Evolutionary conservation across 2,888 invertebrate species (phyloP).

Genomic region (Rhagophthalmus giganteus): DNA sequence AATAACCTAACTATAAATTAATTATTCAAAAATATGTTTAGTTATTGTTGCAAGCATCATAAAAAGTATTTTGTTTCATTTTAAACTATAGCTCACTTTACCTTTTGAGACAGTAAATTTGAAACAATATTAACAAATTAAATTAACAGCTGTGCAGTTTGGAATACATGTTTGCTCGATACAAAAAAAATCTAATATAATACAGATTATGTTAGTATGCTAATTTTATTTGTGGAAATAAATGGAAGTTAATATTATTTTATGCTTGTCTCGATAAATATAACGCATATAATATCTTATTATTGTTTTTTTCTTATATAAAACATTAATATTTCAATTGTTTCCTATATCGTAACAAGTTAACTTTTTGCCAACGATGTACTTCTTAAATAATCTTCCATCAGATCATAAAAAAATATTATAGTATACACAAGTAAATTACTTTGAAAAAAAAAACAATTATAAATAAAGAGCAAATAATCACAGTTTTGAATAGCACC

Average conservation of each 20-base stretch:
- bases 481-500: conserved; percentile 57
- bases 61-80: too few species aligned
- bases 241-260: neutral
- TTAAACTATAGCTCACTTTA: too few species aligned
- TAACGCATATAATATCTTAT: conserved; percentile 9
- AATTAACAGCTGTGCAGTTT: too few species aligned
- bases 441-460: conserved; percentile 28
- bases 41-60: too few species aligned
- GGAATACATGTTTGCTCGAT: too few species aligned
- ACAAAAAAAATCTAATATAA: neutral
- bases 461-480: conserved; percentile 43
- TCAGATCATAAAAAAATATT: conserved; percentile 35
- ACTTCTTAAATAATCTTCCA: conserved; percentile 11
- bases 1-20: too few species aligned
- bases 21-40: too few species aligned
- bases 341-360: conserved; percentile 20
- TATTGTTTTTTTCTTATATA: conserved; percentile 21
- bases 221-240: neutral
- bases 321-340: conserved; percentile 28
- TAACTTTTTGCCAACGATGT: conserved; percentile 15
- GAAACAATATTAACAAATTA: neutral
- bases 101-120: too few species aligned
- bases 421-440: conserved; percentile 32
- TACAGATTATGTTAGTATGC: too few species aligned
- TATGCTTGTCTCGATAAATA: conserved; percentile 11